phyloP scores from a whole-genome alignment of 2,888 invertebrate genomes.

The Alcis repandata region DNA sequence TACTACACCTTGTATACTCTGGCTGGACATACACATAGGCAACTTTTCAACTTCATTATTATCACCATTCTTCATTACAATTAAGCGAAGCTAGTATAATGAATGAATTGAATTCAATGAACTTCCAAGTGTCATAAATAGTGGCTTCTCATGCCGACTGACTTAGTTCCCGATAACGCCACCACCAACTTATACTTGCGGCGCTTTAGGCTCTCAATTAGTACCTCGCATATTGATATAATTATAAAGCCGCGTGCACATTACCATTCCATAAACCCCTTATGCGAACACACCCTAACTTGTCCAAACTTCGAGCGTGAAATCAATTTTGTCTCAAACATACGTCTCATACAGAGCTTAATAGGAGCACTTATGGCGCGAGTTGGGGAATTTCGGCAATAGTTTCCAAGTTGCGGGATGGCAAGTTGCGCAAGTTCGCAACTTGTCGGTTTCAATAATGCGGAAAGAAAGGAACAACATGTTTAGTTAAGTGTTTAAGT shows the following conservation, averaged over 20 bases:
- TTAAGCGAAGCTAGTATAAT: too few species aligned
- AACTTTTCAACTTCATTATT: too few species aligned
- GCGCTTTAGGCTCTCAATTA: conserved; percentile 2
- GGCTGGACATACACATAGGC: too few species aligned
- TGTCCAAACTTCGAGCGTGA: conserved; percentile 40
- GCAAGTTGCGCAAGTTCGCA: conserved; percentile 38
- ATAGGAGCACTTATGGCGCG: conserved; percentile 46
- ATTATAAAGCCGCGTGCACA: neutral
- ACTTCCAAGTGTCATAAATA: too few species aligned
- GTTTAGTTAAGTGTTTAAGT: conserved; percentile 20
- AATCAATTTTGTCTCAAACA: conserved; percentile 46
- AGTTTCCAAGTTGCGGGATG: conserved; percentile 42
- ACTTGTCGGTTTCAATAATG: conserved; percentile 35
- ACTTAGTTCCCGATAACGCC: too few species aligned
- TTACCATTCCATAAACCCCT: conserved; percentile 2
- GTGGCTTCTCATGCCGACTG: too few species aligned
- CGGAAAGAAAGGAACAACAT: conserved; percentile 22
- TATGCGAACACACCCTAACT: conserved; percentile 11
- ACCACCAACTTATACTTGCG: too few species aligned
- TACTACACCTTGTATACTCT: too few species aligned
- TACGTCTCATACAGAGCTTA: conserved; percentile 43
- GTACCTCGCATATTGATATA: neutral
- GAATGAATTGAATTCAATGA: too few species aligned
- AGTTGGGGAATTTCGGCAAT: conserved; percentile 43
- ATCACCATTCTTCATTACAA: too few species aligned